Base-by-base conservation (phyloP, 1,140 invertebrate genomes). In the Cherax quadricarinatus region DNA sequence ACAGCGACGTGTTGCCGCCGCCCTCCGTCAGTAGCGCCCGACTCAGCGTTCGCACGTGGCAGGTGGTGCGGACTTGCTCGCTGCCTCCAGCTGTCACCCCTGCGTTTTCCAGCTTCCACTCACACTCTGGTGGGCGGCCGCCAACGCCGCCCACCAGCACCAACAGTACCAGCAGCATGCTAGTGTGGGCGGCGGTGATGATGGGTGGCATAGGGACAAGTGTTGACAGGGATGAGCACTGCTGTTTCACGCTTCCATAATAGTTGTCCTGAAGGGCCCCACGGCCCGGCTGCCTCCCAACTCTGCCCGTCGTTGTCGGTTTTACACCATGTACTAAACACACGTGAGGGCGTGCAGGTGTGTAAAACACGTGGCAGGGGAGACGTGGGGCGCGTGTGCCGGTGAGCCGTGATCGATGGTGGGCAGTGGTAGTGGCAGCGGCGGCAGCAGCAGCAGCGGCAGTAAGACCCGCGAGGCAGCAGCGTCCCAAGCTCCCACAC, bases 31-130 rank as follows among this genome's bases (percentile, higher is more conserved):
- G 80, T 75, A 93, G 86, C 51, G 62, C 84, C 48, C 89, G 62
- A 70, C 41, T 93, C 24, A 94, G 85, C 21, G 92, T 94, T 48
- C 93, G 80, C 21, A 94, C 81, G 14, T 88, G 86, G 73, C 93
- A 94, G 24, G 62, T 79, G 57, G 92, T 90, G 81, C 92, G 51
- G 12, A 94, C 78, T 21, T 89, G 88, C 81, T 93, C 89, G 6
- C 70, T 60, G 48, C 78, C 92, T 3, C 89, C 85, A 51, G 93
- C 88, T 24, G 93, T 94, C 24, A 94, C 93, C 3, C 93, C 86
- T 41, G 85, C 70, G 81, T 83, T 88, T 66, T 88, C 86, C 80
- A 92, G 80, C 30, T 81, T 80, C 91, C 91, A 92, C 86, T 88
- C 79, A 53, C 91, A 92, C 86, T 92, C 91, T 14, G 91, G 91